A percentile compares a stretch with the other conserved stretches of the same genome.
phyloP scores from a whole-genome alignment of 1,140 invertebrate genomes.

The Branchinecta lindahli region DNA sequence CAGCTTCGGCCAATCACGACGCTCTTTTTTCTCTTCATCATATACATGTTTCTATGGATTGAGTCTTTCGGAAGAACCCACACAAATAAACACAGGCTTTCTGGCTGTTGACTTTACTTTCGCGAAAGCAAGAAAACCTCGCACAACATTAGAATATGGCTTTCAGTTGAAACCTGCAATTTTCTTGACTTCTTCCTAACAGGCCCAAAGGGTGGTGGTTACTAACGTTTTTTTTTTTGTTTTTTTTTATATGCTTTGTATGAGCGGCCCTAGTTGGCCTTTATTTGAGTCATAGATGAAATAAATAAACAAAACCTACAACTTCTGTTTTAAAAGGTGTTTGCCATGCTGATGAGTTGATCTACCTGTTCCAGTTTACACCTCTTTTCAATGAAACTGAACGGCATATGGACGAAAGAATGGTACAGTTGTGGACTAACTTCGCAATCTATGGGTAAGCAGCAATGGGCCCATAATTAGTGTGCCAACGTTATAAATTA shows the following conservation, averaged over 20 bases:
- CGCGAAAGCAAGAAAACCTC: too few species aligned
- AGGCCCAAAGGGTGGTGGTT: too few species aligned
- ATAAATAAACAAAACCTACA: not conserved
- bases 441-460: constrained; percentile 22
- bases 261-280: not conserved
- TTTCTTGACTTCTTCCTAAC: too few species aligned
- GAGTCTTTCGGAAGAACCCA: too few species aligned
- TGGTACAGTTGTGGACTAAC: constrained; percentile 22
- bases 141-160: not conserved
- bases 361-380: constrained; percentile 23
- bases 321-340: constrained; percentile 19
- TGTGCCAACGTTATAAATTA: not conserved
- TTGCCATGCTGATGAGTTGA: constrained; percentile 23
- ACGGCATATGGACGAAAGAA: constrained; percentile 15
- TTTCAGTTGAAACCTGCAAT: not conserved
- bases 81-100: too few species aligned
- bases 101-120: too few species aligned
- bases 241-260: not conserved
- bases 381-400: constrained; percentile 18
- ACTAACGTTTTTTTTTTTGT: not conserved
- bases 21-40: too few species aligned
- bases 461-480: not conserved
- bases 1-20: too few species aligned
- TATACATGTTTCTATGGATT: too few species aligned
- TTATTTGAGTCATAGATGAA: not conserved